Percentiles rank a stretch among this genome's conserved stretches.
Conservation (phyloP, 2,888 invertebrate genomes). For the Euspilapteryx auroguttella region DNA sequence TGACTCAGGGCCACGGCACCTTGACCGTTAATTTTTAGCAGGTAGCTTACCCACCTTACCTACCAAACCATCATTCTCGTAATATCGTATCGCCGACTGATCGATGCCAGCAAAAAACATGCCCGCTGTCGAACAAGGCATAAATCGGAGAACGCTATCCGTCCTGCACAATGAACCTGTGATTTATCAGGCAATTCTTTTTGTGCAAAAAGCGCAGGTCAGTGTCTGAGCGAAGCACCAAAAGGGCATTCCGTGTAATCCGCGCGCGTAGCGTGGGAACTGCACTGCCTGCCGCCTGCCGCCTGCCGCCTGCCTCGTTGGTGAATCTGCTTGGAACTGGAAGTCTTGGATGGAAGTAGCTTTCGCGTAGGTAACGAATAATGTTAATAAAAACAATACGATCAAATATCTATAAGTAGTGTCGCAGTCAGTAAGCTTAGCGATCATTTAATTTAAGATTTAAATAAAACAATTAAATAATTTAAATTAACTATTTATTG, state of each 20-base stretch:
- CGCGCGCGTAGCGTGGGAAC: slow-evolving; percentile 46
- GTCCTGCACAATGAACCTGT: slow-evolving; percentile 40
- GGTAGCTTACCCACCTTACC: slow-evolving; percentile 30
- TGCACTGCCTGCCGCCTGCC: slow-evolving; percentile 12
- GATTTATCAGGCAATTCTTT: slow-evolving; percentile 52
- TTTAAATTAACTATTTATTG: no score
- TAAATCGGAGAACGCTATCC: slow-evolving; percentile 37
- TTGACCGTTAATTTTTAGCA: slow-evolving; percentile 51
- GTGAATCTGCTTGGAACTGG: no score
- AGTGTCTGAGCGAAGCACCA: slow-evolving; percentile 49
- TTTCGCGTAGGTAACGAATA: no score
- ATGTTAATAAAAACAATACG: no score
- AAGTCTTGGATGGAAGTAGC: no score
- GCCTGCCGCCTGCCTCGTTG: no score
- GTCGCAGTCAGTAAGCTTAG: no score
- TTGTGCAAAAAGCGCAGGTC: slow-evolving; percentile 54
- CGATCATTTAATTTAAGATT: no score
- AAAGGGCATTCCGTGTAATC: slow-evolving; percentile 56
- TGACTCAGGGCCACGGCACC: slow-evolving; percentile 35
- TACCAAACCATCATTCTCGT: slow-evolving; percentile 36
- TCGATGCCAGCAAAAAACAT: slow-evolving; percentile 34
- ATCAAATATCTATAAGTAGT: no score
- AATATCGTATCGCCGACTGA: slow-evolving; percentile 19
- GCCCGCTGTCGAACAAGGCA: slow-evolving; percentile 21
- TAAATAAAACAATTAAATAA: no score